Percentiles rank a stretch among this genome's conserved stretches.
Conservation (phyloP, 2,113 vertebrate genomes). For the Xiphias gladius region DNA sequence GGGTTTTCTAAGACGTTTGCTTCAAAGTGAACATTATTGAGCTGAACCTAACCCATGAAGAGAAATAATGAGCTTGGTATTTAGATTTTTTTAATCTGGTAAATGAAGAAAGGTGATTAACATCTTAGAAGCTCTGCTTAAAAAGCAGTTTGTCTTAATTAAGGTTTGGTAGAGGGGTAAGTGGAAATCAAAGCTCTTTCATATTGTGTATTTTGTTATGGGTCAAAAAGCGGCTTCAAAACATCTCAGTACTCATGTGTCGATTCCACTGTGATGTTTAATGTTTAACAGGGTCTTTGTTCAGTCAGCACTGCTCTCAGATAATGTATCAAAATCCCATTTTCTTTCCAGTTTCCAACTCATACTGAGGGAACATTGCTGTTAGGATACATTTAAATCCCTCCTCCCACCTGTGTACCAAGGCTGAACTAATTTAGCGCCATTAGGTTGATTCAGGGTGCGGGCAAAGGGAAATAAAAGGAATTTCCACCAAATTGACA, state of each 20-base stretch:
- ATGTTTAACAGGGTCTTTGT: conserved; percentile 60
- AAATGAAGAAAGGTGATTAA: not conserved
- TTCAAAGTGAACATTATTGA: conserved; percentile 15
- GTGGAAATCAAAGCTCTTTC: conserved; percentile 21
- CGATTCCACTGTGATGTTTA: conserved; percentile 35
- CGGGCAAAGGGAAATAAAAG: conserved; percentile 34
- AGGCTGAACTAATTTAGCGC: conserved; percentile 55
- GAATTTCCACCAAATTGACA: conserved; percentile 50
- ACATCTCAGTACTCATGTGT: not conserved
- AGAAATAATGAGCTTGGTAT: conserved; percentile 1
- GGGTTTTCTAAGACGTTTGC: not conserved
- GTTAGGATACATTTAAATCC: conserved; percentile 41
- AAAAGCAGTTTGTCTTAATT: conserved; percentile 16
- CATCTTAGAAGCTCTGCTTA: not conserved
- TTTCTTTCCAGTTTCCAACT: conserved; percentile 57
- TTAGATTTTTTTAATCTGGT: conserved; percentile 4
- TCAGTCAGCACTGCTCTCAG: conserved; percentile 9
- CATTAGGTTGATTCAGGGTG: conserved; percentile 46
- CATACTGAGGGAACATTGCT: conserved; percentile 37
- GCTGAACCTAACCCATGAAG: not conserved
- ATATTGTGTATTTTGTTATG: not conserved
- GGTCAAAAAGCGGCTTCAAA: conserved; percentile 1
- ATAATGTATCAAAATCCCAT: conserved; percentile 50
- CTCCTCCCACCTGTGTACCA: conserved; percentile 37
- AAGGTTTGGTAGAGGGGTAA: not conserved